phyloP scores from a whole-genome alignment of 2,888 invertebrate species.

The Hydraecia micacea region DNA sequence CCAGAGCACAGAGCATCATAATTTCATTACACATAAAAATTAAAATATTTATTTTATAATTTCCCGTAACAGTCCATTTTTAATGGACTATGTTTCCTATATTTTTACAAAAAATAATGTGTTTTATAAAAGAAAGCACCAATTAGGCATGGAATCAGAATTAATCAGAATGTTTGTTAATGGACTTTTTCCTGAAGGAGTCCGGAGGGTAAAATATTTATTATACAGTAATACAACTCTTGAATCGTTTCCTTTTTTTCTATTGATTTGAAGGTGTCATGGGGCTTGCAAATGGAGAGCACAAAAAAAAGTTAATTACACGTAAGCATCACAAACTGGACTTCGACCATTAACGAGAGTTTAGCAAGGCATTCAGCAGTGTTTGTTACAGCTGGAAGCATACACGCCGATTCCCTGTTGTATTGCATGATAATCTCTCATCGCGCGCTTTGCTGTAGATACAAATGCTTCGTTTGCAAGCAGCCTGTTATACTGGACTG shows the following conservation, averaged over 20 bases:
- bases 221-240: conserved; percentile 13
- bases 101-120: conserved; percentile 34
- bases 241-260: background rate
- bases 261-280: conserved; percentile 14
- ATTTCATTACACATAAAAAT: conserved; percentile 50
- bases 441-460: conserved; percentile 22
- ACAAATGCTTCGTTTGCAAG: conserved; percentile 42
- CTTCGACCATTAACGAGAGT: background rate
- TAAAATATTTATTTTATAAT: conserved; percentile 38
- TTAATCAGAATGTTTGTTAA: conserved; percentile 37
- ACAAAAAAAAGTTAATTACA: background rate
- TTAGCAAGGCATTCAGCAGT: conserved; percentile 19
- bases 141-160: conserved; percentile 30
- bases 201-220: conserved; percentile 1
- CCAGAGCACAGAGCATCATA: conserved; percentile 67
- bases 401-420: conserved; percentile 27
- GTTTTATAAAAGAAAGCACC: conserved; percentile 33
- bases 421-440: conserved; percentile 54
- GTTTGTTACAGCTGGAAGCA: conserved; percentile 17
- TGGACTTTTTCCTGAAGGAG: conserved; percentile 48
- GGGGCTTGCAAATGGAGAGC: background rate
- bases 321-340: background rate
- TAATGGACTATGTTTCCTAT: conserved; percentile 41
- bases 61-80: conserved; percentile 30
- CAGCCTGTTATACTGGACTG: conserved; percentile 12